phyloP scores from a whole-genome alignment of 2,113 vertebrate genomes.

The Dicerorhinus sumatrensis region DNA sequence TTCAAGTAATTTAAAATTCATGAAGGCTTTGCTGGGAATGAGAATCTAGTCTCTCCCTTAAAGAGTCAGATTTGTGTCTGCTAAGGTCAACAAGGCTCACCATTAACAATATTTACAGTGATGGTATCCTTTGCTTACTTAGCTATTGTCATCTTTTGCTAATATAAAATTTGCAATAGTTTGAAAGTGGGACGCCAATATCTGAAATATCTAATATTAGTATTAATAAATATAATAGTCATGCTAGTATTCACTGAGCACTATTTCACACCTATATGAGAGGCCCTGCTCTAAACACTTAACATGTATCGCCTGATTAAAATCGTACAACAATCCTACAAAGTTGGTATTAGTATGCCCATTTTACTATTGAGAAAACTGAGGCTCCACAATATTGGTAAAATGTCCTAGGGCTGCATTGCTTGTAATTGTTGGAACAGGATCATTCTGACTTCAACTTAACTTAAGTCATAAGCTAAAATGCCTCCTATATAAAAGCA shows the following conservation, averaged over 20 bases:
- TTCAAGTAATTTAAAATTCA: constrained; percentile 56
- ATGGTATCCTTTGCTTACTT: background rate
- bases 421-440: background rate
- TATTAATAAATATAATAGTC: background rate
- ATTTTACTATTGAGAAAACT: background rate
- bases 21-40: constrained; percentile 1
- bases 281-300: background rate
- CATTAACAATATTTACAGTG: background rate
- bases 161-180: background rate
- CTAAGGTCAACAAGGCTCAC: background rate
- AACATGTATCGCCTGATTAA: background rate
- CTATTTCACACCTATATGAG: background rate
- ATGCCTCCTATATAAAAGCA: background rate
- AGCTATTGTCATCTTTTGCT: background rate
- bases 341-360: background rate
- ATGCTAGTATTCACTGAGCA: background rate
- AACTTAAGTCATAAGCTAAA: constrained; percentile 17
- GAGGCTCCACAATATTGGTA: background rate
- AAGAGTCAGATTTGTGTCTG: background rate
- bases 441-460: background rate
- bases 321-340: background rate
- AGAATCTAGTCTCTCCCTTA: background rate
- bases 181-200: background rate
- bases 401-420: background rate
- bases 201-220: background rate